Evolutionary conservation across 1,140 invertebrate genomes (phyloP).

Genomic region (Augochlora pura): DNA sequence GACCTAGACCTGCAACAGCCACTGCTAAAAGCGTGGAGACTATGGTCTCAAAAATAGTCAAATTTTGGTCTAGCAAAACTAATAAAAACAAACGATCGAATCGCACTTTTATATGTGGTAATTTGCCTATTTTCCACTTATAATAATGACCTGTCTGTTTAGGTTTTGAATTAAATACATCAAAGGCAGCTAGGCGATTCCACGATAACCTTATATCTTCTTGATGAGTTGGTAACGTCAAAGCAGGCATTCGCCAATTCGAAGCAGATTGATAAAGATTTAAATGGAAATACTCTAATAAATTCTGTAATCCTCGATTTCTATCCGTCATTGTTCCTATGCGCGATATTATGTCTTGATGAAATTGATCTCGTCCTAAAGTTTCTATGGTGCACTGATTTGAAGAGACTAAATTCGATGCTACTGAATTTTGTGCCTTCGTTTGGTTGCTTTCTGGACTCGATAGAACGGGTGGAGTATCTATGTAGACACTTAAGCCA

Average conservation of each 20-base stretch:
- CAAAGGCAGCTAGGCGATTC: slow-evolving; percentile 73
- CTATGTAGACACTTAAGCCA: slow-evolving; percentile 82
- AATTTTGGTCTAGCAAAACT: slow-evolving; percentile 95
- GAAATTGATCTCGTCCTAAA: slow-evolving; percentile 58
- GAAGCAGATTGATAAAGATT: slow-evolving; percentile 56
- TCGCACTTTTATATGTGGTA: slow-evolving; percentile 87
- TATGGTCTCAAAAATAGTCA: slow-evolving; percentile 91
- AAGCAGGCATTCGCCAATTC: slow-evolving; percentile 64
- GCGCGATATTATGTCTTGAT: slow-evolving; percentile 50
- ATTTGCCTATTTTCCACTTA: slow-evolving; percentile 89
- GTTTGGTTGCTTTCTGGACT: slow-evolving; percentile 71
- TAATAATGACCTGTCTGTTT: slow-evolving; percentile 90
- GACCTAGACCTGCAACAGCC: slow-evolving; percentile 92
- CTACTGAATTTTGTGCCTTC: slow-evolving; percentile 70
- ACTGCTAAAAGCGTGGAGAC: slow-evolving; percentile 92
- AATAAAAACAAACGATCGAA: slow-evolving; percentile 96
- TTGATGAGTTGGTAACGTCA: slow-evolving; percentile 64
- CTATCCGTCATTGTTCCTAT: slow-evolving; percentile 63
- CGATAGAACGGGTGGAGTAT: slow-evolving; percentile 79
- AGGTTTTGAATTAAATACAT: slow-evolving; percentile 67
- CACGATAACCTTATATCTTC: slow-evolving; percentile 71
- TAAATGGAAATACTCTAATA: slow-evolving; percentile 68
- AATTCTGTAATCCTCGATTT: slow-evolving; percentile 66
- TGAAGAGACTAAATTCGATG: slow-evolving; percentile 63
- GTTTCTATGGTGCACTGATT: slow-evolving; percentile 62